Conservation (phyloP, 2,113 vertebrate species). For the Tachysurus fulvidraco region DNA sequence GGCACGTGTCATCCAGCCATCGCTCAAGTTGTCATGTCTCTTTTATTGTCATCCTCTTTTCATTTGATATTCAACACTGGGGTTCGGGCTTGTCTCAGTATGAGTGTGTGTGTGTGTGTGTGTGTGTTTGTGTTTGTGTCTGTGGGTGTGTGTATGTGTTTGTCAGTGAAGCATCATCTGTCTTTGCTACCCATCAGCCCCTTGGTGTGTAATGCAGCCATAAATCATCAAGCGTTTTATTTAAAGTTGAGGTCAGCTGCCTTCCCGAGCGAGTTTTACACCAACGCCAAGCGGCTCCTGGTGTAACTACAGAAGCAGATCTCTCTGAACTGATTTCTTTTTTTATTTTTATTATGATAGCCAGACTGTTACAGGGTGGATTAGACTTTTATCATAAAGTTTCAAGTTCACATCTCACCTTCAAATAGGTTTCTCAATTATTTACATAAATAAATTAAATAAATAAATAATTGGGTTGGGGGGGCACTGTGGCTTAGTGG, state of each 20-base stretch:
- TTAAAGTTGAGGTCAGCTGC: constrained; percentile 35
- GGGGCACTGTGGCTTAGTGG: too few relatives aligned
- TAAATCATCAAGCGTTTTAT: constrained; percentile 44
- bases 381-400: background rate
- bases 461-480: too few relatives aligned
- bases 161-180: constrained; percentile 29
- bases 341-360: background rate
- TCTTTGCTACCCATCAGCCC: constrained; percentile 35
- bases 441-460: background rate
- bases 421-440: background rate
- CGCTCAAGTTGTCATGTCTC: background rate
- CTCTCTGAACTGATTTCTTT: background rate
- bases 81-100: constrained; percentile 10
- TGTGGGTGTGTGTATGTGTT: constrained; percentile 22
- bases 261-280: constrained; percentile 5
- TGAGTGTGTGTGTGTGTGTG: background rate
- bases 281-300: background rate
- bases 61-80: constrained; percentile 18
- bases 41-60: background rate
- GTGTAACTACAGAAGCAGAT: background rate
- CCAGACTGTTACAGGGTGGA: background rate
- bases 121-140: background rate
- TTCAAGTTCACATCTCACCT: constrained; percentile 10
- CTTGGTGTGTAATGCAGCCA: constrained; percentile 23
- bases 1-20: background rate